A percentile compares a stretch with the other conserved stretches of the same genome.
phyloP scores from a whole-genome alignment of 2,113 vertebrate genomes.

The Tretioscincus oriximinensis region DNA sequence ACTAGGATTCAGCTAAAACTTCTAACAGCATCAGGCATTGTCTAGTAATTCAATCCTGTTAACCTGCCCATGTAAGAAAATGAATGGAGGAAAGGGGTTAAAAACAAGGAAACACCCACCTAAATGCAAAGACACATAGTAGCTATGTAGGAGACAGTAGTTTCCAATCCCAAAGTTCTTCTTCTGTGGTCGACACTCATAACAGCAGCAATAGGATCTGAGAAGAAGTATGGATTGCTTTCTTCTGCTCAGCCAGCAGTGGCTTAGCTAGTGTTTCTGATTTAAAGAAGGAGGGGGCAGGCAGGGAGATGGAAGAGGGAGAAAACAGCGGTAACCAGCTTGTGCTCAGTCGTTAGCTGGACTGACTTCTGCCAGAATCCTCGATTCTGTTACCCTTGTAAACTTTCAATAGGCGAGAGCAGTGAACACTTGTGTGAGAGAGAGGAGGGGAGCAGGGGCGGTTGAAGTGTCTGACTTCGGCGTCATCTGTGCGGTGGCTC shows the following conservation, averaged over 20 bases:
- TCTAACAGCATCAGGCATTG: background rate
- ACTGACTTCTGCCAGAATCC: slow-evolving; percentile 28
- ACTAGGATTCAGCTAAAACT: background rate
- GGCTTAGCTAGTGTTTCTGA: slow-evolving; percentile 16
- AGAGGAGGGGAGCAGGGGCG: background rate
- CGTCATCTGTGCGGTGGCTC: slow-evolving; percentile 10
- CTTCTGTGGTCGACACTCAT: slow-evolving; percentile 34
- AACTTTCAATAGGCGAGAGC: slow-evolving; percentile 33
- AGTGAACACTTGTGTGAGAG: slow-evolving; percentile 1
- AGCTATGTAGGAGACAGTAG: slow-evolving; percentile 26
- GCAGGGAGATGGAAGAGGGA: background rate
- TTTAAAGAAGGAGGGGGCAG: background rate
- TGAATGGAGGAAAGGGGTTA: background rate
- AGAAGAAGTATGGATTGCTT: slow-evolving; percentile 1
- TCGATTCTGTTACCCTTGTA: slow-evolving; percentile 46
- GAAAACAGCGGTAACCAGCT: slow-evolving; percentile 16
- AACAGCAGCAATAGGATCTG: slow-evolving; percentile 10
- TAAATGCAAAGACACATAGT: slow-evolving; percentile 48
- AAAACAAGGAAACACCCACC: slow-evolving; percentile 15
- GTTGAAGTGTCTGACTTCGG: slow-evolving; percentile 5
- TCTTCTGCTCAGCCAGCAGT: slow-evolving; percentile 2
- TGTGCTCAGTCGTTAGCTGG: background rate
- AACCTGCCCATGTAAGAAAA: background rate
- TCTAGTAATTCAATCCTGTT: background rate
- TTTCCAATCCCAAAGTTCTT: slow-evolving; percentile 27